These are phyloP conservation scores for Hydrolagus affinis DNA, from an alignment of 2,113 vertebrate genomes.

Conservation along the genomic window DNA sequence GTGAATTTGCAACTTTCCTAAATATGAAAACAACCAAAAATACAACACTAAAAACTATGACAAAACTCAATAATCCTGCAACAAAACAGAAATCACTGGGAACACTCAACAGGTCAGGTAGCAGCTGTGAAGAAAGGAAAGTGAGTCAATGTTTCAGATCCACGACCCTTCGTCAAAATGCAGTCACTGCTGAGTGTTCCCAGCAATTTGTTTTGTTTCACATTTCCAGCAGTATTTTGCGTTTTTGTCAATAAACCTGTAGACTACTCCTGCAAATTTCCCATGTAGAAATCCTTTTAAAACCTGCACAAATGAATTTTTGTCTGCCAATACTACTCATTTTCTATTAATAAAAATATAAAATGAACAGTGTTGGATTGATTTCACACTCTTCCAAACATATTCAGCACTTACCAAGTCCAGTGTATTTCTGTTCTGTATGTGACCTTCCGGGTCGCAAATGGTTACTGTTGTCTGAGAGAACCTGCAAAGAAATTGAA, in stretches of 20 bases:
- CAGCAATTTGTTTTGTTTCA: too few species aligned
- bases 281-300: neutral
- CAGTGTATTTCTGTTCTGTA: constrained; percentile 69
- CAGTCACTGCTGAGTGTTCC: too few species aligned
- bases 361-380: neutral
- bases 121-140: too few species aligned
- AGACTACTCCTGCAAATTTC: neutral
- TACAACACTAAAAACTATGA: neutral
- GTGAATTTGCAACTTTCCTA: neutral
- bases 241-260: too few species aligned
- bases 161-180: too few species aligned
- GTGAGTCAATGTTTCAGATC: too few species aligned
- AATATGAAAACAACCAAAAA: neutral
- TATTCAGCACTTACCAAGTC: constrained; percentile 66
- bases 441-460: constrained; percentile 63
- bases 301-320: neutral
- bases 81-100: too few species aligned
- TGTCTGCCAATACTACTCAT: neutral
- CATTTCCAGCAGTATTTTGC: too few species aligned
- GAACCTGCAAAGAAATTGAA: constrained; percentile 56
- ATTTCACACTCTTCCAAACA: neutral
- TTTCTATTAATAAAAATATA: neutral
- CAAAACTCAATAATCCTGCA: neutral
- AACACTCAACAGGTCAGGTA: too few species aligned
- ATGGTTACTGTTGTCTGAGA: constrained; percentile 70